A percentile compares a stretch with the other conserved stretches of the same genome.
Conservation (phyloP, 53 echinoderm and acorn worm species). For the Glandiceps talaboti region DNA sequence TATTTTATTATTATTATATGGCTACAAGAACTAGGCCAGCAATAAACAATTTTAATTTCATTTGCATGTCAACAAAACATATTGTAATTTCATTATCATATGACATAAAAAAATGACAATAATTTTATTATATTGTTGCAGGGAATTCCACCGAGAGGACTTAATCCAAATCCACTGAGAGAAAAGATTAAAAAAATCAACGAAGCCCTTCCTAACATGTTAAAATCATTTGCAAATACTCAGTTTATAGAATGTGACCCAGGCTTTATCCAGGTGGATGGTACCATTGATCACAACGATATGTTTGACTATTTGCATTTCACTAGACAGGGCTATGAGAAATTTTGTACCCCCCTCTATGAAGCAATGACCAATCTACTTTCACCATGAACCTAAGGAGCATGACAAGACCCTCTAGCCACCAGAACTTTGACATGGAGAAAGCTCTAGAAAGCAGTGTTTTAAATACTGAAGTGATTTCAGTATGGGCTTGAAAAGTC, state of each 20-base stretch:
- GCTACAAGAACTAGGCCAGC: too few species aligned
- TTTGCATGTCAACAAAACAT: too few species aligned
- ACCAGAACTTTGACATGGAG: too few species aligned
- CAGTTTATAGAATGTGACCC: conserved; percentile 43
- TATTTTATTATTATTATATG: too few species aligned
- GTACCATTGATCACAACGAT: conserved; percentile 58
- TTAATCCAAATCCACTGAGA: conserved; percentile 64
- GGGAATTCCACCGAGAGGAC: conserved; percentile 79
- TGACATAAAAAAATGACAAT: too few species aligned
- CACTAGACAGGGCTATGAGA: conserved; percentile 59
- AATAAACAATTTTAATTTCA: too few species aligned
- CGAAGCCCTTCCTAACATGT: conserved; percentile 18
- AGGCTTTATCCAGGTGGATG: conserved; percentile 54
- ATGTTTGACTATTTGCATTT: conserved; percentile 82
- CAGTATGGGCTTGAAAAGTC: too few species aligned
- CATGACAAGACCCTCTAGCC: too few species aligned
- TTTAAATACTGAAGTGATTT: too few species aligned
- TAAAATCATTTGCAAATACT: conserved; percentile 36
- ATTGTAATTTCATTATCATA: too few species aligned
- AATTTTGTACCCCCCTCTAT: conserved; percentile 49
- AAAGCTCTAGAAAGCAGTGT: too few species aligned
- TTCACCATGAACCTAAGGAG: background rate
- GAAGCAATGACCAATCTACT: conserved; percentile 5
- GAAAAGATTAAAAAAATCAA: conserved; percentile 60
- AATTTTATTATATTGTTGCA: too few species aligned